phyloP scores from a whole-genome alignment of 2,888 invertebrate species.

The Dusona sp. region DNA sequence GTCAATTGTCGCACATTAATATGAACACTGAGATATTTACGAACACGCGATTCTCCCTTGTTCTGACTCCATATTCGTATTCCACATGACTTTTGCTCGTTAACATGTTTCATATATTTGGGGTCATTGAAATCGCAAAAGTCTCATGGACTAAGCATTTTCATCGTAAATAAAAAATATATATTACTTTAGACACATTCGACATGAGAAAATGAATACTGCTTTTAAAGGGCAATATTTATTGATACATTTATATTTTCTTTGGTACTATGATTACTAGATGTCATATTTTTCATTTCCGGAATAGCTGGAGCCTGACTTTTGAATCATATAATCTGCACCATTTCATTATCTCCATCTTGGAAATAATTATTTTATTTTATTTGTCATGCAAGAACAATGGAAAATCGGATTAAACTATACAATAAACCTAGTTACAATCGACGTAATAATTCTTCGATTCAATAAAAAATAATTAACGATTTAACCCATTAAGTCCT shows the following conservation, averaged over 20 bases:
- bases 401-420: too few species aligned
- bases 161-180: conserved; percentile 6
- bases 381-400: too few species aligned
- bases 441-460: too few species aligned
- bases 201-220: conserved; percentile 10
- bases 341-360: neutral
- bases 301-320: too few species aligned
- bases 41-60: conserved; percentile 8
- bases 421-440: too few species aligned
- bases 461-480: too few species aligned
- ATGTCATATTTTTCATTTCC: too few species aligned
- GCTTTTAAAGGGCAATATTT: neutral
- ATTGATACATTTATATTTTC: neutral
- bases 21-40: conserved; percentile 1
- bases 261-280: too few species aligned
- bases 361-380: too few species aligned
- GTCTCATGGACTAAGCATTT: neutral
- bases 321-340: too few species aligned
- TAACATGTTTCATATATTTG: conserved; percentile 18
- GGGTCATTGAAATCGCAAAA: conserved; percentile 22
- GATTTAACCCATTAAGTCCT: too few species aligned
- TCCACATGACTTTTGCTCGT: conserved; percentile 19
- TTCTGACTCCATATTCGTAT: neutral
- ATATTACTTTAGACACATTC: neutral
- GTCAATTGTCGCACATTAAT: conserved; percentile 9